Conservation (phyloP, 1,140 invertebrate genomes). For the Pollicipes pollicipes region DNA sequence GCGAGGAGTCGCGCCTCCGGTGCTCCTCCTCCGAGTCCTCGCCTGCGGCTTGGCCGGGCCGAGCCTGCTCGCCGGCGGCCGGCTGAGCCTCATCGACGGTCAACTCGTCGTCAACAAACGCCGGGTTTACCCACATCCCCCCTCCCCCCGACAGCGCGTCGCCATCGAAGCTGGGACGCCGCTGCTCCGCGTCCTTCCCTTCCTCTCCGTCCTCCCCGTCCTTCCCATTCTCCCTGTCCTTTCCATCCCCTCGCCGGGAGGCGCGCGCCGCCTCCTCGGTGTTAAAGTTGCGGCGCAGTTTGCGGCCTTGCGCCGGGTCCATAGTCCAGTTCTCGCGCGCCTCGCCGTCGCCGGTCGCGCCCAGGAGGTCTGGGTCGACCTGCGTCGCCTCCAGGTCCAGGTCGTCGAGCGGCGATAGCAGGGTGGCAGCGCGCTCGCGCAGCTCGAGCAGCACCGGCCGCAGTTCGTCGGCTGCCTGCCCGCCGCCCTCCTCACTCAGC, state of each 20-base stretch:
- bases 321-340: background rate
- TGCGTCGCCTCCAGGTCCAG: background rate
- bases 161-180: background rate
- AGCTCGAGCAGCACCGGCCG: constrained; percentile 12
- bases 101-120: background rate
- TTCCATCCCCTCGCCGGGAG: background rate
- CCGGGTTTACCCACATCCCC: background rate
- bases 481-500: constrained; percentile 31
- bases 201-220: background rate
- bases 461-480: constrained; percentile 8
- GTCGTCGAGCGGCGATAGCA: background rate
- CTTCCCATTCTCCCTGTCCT: background rate
- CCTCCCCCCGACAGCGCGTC: background rate
- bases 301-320: background rate
- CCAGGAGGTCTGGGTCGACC: background rate
- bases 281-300: background rate
- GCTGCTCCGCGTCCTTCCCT: background rate
- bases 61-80: too few species aligned
- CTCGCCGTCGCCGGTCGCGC: too few species aligned
- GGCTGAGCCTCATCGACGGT: background rate
- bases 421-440: constrained; percentile 3
- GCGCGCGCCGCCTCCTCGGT: background rate
- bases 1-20: too few species aligned
- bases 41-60: too few species aligned
- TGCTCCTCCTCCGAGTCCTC: too few species aligned